A percentile compares a stretch with the other conserved stretches of the same genome.
Conservation (phyloP, 2,113 vertebrate species). For the Morone chrysops region DNA sequence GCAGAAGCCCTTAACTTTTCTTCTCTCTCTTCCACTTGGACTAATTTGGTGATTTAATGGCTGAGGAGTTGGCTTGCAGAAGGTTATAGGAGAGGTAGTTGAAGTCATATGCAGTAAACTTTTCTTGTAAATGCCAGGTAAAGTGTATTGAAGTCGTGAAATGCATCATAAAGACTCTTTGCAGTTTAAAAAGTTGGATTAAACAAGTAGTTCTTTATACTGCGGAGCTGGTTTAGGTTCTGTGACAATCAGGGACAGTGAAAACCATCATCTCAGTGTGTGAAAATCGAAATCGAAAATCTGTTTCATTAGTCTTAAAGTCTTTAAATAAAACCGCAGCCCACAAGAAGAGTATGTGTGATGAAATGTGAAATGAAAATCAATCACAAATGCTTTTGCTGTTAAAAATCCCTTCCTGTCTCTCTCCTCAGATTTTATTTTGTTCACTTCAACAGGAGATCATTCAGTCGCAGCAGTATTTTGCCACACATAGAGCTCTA, state of each 20-base stretch:
- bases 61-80: conserved; percentile 19
- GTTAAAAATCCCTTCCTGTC: conserved; percentile 3
- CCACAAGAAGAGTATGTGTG: conserved; percentile 28
- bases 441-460: not conserved
- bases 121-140: conserved; percentile 48
- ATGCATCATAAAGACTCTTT: conserved; percentile 49
- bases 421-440: not conserved
- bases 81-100: conserved; percentile 15
- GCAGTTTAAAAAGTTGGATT: conserved; percentile 12
- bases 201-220: conserved; percentile 38
- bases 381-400: conserved; percentile 27
- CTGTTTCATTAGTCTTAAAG: conserved; percentile 26
- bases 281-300: conserved; percentile 20
- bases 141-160: conserved; percentile 52
- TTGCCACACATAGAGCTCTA: not conserved
- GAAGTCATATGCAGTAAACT: conserved; percentile 54
- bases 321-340: conserved; percentile 18
- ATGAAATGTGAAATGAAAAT: conserved; percentile 47
- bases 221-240: not conserved
- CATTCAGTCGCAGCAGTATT: not conserved
- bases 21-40: conserved; percentile 53
- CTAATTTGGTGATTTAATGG: conserved; percentile 72
- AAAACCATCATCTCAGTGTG: not conserved
- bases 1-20: conserved; percentile 52
- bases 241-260: conserved; percentile 13